A percentile compares a stretch with the other conserved stretches of the same genome.
Evolutionary conservation across 1,140 invertebrate genomes (phyloP).

Genomic region (Cydia fagiglandana): DNA sequence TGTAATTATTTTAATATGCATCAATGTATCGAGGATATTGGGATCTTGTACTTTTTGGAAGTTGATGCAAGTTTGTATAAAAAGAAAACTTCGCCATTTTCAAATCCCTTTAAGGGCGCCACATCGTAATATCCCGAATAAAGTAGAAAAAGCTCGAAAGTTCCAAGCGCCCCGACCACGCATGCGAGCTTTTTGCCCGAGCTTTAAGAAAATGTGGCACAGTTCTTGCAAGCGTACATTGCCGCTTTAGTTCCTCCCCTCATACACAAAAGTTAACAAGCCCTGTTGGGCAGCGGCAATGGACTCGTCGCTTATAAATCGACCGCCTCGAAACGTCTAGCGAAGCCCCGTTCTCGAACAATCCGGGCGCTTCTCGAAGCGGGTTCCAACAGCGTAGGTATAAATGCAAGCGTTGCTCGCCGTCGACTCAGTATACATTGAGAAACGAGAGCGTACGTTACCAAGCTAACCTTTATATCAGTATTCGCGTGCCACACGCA

Average conservation of each 20-base stretch:
- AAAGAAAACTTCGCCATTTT: neutral
- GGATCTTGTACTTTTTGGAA: too few species aligned
- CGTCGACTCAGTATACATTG: slow-evolving; percentile 59
- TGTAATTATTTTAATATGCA: slow-evolving; percentile 7
- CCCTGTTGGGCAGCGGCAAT: neutral
- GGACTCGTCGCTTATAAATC: neutral
- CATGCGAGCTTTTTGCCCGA: slow-evolving; percentile 11
- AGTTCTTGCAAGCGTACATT: neutral
- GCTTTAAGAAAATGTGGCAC: neutral
- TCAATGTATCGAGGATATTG: neutral
- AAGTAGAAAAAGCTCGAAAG: slow-evolving; percentile 21
- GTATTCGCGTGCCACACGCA: slow-evolving; percentile 41
- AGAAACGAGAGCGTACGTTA: slow-evolving; percentile 53
- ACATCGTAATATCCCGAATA: neutral
- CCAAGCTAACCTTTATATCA: slow-evolving; percentile 33
- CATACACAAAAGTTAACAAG: neutral
- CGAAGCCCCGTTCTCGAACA: slow-evolving; percentile 33
- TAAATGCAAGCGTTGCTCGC: slow-evolving; percentile 53
- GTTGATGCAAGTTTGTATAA: neutral
- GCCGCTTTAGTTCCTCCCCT: neutral
- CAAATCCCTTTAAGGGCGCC: neutral
- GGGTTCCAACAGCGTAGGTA: slow-evolving; percentile 43
- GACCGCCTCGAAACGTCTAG: slow-evolving; percentile 34
- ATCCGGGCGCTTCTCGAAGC: slow-evolving; percentile 57
- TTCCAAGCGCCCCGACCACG: slow-evolving; percentile 8